Evolutionary conservation across 2,888 invertebrate genomes (phyloP).

Genomic region (Dicyrtoma fusca): DNA sequence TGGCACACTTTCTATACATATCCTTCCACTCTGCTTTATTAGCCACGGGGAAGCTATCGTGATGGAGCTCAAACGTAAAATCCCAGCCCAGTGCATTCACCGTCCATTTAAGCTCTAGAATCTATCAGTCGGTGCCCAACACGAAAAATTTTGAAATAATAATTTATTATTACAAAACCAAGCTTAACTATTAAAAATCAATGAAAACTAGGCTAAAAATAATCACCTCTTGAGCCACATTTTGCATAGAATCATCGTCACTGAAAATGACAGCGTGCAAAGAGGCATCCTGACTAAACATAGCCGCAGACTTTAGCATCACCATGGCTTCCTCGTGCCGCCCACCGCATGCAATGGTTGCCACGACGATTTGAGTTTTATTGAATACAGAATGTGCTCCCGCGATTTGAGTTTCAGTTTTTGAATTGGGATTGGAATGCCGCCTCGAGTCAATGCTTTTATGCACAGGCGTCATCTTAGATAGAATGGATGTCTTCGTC

Average conservation of each 20-base stretch:
- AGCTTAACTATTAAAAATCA: no score
- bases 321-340: not conserved
- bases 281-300: constrained; percentile 23
- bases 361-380: no score
- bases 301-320: constrained; percentile 21
- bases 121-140: not conserved
- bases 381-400: no score
- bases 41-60: constrained; percentile 6
- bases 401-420: no score
- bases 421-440: no score
- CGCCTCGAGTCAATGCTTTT: no score
- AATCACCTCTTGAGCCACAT: no score
- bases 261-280: constrained; percentile 24
- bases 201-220: no score
- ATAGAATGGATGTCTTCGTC: no score
- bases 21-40: constrained; percentile 70
- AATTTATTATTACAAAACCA: no score
- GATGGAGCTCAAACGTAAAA: constrained; percentile 21
- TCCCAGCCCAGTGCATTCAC: constrained; percentile 19
- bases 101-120: constrained; percentile 24
- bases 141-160: no score
- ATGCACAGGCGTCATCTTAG: no score
- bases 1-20: constrained; percentile 91
- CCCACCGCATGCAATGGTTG: constrained; percentile 13
- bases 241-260: not conserved